These are phyloP conservation scores for Porites evermanni DNA, from an alignment of 92 coral and sea anemone species.

Conservation along the genomic window DNA sequence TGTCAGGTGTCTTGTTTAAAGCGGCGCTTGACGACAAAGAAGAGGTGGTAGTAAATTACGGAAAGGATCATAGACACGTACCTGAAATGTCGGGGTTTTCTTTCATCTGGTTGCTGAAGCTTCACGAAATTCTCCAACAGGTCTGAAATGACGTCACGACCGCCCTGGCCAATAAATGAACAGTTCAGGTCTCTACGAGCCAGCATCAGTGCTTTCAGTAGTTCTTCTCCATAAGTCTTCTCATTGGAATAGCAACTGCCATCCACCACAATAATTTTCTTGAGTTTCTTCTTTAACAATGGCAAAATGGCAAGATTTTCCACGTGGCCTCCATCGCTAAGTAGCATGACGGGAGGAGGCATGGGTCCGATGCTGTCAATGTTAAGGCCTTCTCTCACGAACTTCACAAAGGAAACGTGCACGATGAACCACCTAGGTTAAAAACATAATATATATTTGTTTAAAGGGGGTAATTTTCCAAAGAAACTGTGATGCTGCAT, in stretches of 20 bases:
- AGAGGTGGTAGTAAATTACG: background rate
- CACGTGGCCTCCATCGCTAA: constrained; percentile 61
- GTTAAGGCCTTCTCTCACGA: constrained; percentile 37
- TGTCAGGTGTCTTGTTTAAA: background rate
- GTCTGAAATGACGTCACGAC: constrained; percentile 52
- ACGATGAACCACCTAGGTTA: constrained; percentile 48
- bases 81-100: constrained; percentile 42
- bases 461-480: too few species aligned
- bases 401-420: constrained; percentile 40
- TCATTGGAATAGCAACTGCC: constrained; percentile 20
- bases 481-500: too few species aligned
- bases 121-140: constrained; percentile 40
- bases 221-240: constrained; percentile 5
- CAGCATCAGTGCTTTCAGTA: constrained; percentile 36
- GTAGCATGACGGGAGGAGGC: constrained; percentile 48
- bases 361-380: constrained; percentile 40
- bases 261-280: constrained; percentile 38
- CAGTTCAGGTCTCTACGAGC: constrained; percentile 54
- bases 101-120: constrained; percentile 13
- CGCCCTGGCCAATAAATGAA: constrained; percentile 41
- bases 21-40: background rate
- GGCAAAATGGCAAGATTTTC: constrained; percentile 52
- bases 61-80: background rate
- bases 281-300: constrained; percentile 23
- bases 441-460: background rate